Conservation (phyloP, 2,113 vertebrate species). For the Cebus imitator region DNA sequence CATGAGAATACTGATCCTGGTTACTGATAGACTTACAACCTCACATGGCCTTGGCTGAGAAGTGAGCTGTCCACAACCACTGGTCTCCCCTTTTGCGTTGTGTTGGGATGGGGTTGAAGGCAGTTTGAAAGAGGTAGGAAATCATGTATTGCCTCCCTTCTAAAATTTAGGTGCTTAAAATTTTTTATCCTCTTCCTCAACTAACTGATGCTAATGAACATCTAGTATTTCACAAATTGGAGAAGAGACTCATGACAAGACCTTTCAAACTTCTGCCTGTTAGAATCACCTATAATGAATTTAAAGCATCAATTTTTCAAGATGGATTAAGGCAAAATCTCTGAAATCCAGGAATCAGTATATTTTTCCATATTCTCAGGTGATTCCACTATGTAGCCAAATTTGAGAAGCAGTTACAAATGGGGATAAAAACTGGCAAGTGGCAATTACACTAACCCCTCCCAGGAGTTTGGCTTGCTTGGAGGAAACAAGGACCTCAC, state of each 20-base stretch:
- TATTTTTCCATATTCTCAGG: not conserved
- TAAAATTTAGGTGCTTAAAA: not conserved
- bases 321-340: not conserved
- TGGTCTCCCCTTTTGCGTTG: not conserved
- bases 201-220: not conserved
- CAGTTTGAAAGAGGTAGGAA: not conserved
- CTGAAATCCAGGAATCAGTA: not conserved
- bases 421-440: not conserved
- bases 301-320: not conserved
- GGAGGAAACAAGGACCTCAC: not conserved
- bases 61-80: not conserved
- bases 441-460: not conserved
- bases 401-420: not conserved
- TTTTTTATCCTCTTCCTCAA: not conserved
- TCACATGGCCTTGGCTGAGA: not conserved
- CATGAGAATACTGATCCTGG: not conserved
- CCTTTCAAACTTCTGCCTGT: not conserved
- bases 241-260: not conserved
- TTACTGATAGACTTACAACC: not conserved
- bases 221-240: not conserved
- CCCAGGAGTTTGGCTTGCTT: not conserved
- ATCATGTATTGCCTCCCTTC: not conserved
- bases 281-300: not conserved
- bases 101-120: not conserved
- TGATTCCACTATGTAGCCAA: not conserved